These are phyloP conservation scores for Lates japonicus DNA, from an alignment of 2,797 vertebrate species.

Conservation along the genomic window DNA sequence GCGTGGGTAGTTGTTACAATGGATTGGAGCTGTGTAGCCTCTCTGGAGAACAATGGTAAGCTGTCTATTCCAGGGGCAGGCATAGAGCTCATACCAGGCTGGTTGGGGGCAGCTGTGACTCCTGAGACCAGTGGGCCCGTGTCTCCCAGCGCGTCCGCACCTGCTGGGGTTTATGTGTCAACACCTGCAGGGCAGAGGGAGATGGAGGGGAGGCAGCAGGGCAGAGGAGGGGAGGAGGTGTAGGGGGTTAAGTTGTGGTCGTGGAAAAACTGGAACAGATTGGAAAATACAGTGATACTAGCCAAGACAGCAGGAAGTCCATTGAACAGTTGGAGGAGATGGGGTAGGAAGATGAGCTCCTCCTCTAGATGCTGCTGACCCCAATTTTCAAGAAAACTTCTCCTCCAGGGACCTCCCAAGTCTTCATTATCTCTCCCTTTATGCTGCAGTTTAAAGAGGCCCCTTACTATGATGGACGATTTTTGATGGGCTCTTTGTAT, in stretches of 20 bases:
- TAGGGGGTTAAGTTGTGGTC: slow-evolving; percentile 31
- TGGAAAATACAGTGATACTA: slow-evolving; percentile 53
- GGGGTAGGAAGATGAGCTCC: slow-evolving; percentile 61
- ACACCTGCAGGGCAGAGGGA: slow-evolving; percentile 65
- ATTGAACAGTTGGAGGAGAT: slow-evolving; percentile 51
- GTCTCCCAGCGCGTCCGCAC: slow-evolving; percentile 74
- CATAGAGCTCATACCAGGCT: slow-evolving; percentile 70
- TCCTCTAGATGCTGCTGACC: slow-evolving; percentile 76
- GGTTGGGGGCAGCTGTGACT: slow-evolving; percentile 86
- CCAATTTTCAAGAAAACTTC: slow-evolving; percentile 79
- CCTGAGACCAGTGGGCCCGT: slow-evolving; percentile 83
- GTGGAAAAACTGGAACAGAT: slow-evolving; percentile 44
- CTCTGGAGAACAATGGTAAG: slow-evolving; percentile 79
- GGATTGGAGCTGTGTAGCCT: slow-evolving; percentile 61
- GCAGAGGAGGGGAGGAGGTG: slow-evolving; percentile 25
- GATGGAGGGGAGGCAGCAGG: slow-evolving; percentile 58
- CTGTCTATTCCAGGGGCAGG: slow-evolving; percentile 69
- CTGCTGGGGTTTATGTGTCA: slow-evolving; percentile 85
- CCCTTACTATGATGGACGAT: slow-evolving; percentile 76
- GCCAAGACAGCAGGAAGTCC: slow-evolving; percentile 43
- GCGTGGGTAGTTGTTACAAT: slow-evolving; percentile 57
- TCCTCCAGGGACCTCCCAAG: slow-evolving; percentile 79
- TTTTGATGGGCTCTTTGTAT: slow-evolving; percentile 77
- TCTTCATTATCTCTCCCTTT: slow-evolving; percentile 76
- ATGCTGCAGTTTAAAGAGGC: slow-evolving; percentile 69